These are phyloP conservation scores for Formica selysi DNA, from an alignment of 1,140 invertebrate genomes.

Conservation along the genomic window DNA sequence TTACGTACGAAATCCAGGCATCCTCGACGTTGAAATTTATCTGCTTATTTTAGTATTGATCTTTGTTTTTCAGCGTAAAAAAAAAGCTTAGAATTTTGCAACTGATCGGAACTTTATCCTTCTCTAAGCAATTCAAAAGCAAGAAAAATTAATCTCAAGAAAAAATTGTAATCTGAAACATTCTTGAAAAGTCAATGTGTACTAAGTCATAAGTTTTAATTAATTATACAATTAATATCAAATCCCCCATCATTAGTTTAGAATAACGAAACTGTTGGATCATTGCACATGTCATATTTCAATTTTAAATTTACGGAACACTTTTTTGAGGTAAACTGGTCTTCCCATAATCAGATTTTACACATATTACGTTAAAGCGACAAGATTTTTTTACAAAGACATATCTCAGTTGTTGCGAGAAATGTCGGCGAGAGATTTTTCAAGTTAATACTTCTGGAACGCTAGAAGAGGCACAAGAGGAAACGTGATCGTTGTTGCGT, in stretches of 20 bases:
- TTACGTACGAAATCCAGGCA: constrained; percentile 17
- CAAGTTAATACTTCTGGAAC: not conserved
- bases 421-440: not conserved
- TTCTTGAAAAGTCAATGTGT: constrained; percentile 6
- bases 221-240: constrained; percentile 32
- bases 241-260: not conserved
- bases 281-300: constrained; percentile 8
- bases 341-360: not conserved
- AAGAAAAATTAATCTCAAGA: not conserved
- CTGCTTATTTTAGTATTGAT: constrained; percentile 46
- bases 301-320: not conserved
- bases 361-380: not conserved
- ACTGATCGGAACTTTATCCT: not conserved
- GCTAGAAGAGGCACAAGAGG: not conserved
- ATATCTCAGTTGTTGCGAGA: not conserved
- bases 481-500: not conserved
- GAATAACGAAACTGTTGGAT: not conserved
- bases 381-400: not conserved
- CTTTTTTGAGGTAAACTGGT: not conserved
- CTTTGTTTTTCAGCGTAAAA: not conserved
- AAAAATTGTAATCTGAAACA: not conserved
- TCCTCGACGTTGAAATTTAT: constrained; percentile 31
- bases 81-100: not conserved
- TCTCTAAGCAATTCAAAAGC: not conserved
- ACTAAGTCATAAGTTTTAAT: not conserved